Conservation (phyloP, 2,888 invertebrate species). For the Folsomia candida region DNA sequence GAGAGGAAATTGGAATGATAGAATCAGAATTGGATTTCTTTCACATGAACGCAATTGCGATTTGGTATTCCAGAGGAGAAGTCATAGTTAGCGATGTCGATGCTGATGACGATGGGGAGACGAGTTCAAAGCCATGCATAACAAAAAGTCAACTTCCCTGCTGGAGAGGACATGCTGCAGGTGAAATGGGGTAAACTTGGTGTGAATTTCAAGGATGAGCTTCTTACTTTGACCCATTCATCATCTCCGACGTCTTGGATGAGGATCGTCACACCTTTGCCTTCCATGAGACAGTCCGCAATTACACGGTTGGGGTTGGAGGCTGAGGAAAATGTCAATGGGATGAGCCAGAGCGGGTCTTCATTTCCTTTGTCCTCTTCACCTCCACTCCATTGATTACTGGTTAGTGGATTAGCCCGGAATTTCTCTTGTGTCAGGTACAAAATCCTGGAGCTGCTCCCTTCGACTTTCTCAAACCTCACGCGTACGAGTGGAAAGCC, state of each 20-base stretch:
- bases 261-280: slow-evolving; percentile 45
- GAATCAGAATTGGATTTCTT: no score
- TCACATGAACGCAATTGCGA: no score
- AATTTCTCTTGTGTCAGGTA: slow-evolving; percentile 70
- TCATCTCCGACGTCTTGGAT: slow-evolving; percentile 59
- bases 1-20: no score
- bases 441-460: slow-evolving; percentile 68
- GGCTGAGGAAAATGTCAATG: slow-evolving; percentile 76
- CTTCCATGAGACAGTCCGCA: slow-evolving; percentile 62
- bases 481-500: slow-evolving; percentile 58
- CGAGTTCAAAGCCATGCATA: no score
- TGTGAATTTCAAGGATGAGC: no score
- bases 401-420: slow-evolving; percentile 86
- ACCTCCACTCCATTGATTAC: no score
- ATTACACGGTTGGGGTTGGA: slow-evolving; percentile 66
- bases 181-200: no score
- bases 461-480: slow-evolving; percentile 49
- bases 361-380: slow-evolving; percentile 52
- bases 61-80: no score
- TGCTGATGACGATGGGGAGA: no score
- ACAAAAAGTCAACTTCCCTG: no score
- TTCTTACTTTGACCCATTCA: slow-evolving; percentile 84
- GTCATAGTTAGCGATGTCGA: no score
- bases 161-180: no score
- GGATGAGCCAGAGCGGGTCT: slow-evolving; percentile 94